Evolutionary conservation across 1,140 invertebrate genomes (phyloP), one percentile per base, ranked within the genome.

Genomic region (Zaprionus camerounensis): DNA sequence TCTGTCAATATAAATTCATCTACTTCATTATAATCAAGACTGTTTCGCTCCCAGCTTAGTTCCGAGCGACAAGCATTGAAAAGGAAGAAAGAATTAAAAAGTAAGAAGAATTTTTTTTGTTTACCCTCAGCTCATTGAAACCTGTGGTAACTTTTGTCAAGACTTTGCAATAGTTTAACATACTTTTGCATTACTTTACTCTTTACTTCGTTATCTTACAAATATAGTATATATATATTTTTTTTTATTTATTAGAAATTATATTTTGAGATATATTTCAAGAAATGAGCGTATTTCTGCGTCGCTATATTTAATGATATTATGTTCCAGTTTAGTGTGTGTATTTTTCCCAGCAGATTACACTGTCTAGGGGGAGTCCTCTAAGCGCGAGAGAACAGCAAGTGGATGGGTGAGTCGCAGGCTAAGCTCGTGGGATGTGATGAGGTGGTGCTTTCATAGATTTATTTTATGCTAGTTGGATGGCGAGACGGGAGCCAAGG

Each of bases 341-440:
- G 77, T 72, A 68, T 46, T 65, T 69, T 78, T 78, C 65, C 66
- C 57, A 53, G 53, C 71, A 80, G 71, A 80, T 71, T 74, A 70
- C 64, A 65, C 66, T 46, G 65, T 28, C 44, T 58, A 57, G 61
- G 44, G 57, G 57, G 15, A 59, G 58, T 22, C 63, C 51, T 53
- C 71, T 59, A 75, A 69, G 76, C 59, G 59, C 53, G 74, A 46
- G 70, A 41, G 69, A 46, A 31, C 36, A 59, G 41, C 49, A 44
- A 59, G 56, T 31, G 77, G 58, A 38, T 76, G 77, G 68, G 68
- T 68, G 68, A 76, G 68, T 76, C 63, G 49, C 31, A 67, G 77
- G 58, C 44, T 71, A 67, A 68, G 63, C 63, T 49, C 22, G 49
- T 15, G 38, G 63, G 44, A 46, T 57, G 38, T 56, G 51, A 34